phyloP scores from a whole-genome alignment of 1,140 invertebrate genomes.

The Trypoxylus dichotomus region DNA sequence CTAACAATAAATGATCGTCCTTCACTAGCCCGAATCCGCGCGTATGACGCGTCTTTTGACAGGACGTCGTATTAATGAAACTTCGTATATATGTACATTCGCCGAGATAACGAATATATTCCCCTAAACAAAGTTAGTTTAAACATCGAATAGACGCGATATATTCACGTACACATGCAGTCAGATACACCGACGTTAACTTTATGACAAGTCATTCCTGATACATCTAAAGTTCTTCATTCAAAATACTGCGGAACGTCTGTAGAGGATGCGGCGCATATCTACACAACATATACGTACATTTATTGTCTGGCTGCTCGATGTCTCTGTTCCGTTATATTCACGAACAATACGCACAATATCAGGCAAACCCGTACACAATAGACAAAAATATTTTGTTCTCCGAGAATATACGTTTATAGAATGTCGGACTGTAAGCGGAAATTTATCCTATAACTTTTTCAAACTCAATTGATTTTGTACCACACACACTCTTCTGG shows the following conservation, averaged over 20 bases:
- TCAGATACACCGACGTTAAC: constrained; percentile 1
- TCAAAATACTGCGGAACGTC: neutral
- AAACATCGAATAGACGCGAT: neutral
- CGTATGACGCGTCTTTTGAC: too few species aligned
- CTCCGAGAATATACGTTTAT: neutral
- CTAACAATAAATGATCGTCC: too few species aligned
- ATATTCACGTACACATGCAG: neutral
- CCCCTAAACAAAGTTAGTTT: neutral
- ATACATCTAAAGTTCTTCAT: neutral
- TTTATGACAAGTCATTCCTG: constrained; percentile 6
- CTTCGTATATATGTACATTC: neutral
- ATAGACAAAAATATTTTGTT: neutral
- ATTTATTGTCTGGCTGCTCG: neutral
- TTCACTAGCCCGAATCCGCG: too few species aligned
- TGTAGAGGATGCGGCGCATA: neutral
- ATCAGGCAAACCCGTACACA: neutral
- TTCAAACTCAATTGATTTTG: neutral
- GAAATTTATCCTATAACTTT: neutral
- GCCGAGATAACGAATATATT: neutral
- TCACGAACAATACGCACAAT: neutral
- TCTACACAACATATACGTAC: neutral
- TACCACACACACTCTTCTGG: too few species aligned
- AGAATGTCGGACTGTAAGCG: neutral
- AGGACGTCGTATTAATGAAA: too few species aligned
- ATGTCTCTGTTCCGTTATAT: neutral